Evolutionary conservation across 2,888 invertebrate genomes (phyloP), one percentile per base, ranked within the genome.

Genomic region (Diarsia brunnea): DNA sequence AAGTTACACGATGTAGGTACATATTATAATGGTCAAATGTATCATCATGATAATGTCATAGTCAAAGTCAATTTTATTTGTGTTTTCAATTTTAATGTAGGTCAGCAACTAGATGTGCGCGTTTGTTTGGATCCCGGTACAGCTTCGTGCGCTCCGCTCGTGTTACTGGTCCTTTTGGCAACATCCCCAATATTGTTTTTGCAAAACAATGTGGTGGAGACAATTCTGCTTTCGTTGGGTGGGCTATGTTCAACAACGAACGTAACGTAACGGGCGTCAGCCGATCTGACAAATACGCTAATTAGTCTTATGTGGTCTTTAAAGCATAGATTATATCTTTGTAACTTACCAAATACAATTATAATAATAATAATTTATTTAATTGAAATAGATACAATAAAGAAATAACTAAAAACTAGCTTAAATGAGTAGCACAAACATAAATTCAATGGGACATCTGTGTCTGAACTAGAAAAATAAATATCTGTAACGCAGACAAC

Each of bases 151-250:
- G 14, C 24, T 24, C 24, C 4, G 14, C 24, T 24, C 24, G 24
- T 27, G 65, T 65, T 47, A 24, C 64, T 47, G 64, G n/a, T n/a
- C 10, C 63, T 63, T 43, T 63, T 43, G 43, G 14, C 63, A 43
- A n/a, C n/a, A 43, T n/a, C n/a, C 64, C 11, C 11, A 24, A 64
- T 2, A 5, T n/a, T n/a, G 14, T 4, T 16, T 10, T n/a, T 43
- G 38, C n/a, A 43, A 55, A 55, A 55, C 55, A 24, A 7, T 24
- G 55, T 55, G 24, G 24, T 7, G 24, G 5, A 53, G 12, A 53
- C n/a, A 53, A 49, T 51, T 53, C n/a, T n/a, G 53, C 53, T n/a
- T 55, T 55, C 55, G 24, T 55, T 55, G 24, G 7, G 55, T 4
- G 53, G n/a, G n/a, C 53, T 4, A 53, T n/a, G 53, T 53, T n/a